phyloP scores from a whole-genome alignment of 64 coral and sea anemone species.

The Montipora foliosa region DNA sequence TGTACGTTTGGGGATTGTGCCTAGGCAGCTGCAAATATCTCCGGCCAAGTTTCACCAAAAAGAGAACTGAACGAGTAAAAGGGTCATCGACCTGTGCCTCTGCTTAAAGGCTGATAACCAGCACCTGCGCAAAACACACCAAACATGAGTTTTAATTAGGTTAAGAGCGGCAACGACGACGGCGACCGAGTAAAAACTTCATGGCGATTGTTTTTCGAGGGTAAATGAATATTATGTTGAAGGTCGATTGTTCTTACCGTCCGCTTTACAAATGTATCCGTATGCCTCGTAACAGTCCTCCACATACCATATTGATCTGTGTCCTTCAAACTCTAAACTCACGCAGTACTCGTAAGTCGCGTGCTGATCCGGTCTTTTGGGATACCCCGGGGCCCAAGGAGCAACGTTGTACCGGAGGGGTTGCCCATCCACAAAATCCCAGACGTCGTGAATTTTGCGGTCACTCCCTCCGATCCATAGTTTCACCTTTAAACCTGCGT shows the following conservation, averaged over 20 bases:
- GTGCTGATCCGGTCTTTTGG: slow-evolving; percentile 62
- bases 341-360: slow-evolving; percentile 68
- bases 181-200: too few species aligned
- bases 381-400: slow-evolving; percentile 85
- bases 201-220: too few species aligned
- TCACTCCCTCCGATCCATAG: slow-evolving; percentile 75
- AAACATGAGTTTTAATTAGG: too few species aligned
- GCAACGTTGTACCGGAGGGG: slow-evolving; percentile 66
- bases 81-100: not conserved
- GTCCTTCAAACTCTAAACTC: slow-evolving; percentile 53
- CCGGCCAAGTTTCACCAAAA: not conserved
- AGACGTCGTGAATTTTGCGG: slow-evolving; percentile 61
- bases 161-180: too few species aligned
- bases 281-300: slow-evolving; percentile 74
- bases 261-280: slow-evolving; percentile 86
- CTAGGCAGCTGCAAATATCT: not conserved
- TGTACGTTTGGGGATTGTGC: not conserved
- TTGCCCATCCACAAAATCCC: slow-evolving; percentile 79
- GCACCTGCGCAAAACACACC: too few species aligned
- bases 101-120: too few species aligned
- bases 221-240: too few species aligned
- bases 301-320: slow-evolving; percentile 72
- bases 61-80: not conserved
- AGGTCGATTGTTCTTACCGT: slow-evolving; percentile 39
- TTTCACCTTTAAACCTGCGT: not conserved